Conservation (phyloP, 2,888 invertebrate genomes). For the Eupithecia dodoneata region DNA sequence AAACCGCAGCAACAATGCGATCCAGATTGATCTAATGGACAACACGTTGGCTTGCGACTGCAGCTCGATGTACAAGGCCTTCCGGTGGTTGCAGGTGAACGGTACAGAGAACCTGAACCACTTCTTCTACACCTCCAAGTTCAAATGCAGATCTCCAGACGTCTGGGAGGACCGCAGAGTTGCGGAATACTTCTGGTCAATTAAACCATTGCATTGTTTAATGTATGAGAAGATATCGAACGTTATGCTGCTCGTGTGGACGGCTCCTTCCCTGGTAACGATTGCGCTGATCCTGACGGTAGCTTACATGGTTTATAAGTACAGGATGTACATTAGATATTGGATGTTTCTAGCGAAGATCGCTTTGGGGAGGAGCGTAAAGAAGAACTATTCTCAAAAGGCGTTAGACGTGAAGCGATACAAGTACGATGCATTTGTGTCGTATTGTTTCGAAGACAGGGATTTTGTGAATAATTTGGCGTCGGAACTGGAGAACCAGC, state of each 20-base stretch:
- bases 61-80: constrained; percentile 70
- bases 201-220: constrained; percentile 68
- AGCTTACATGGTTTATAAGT: constrained; percentile 64
- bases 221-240: constrained; percentile 72
- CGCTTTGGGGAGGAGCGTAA: constrained; percentile 74
- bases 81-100: constrained; percentile 72
- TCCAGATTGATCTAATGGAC: constrained; percentile 74
- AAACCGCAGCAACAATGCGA: constrained; percentile 53
- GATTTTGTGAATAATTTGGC: constrained; percentile 86
- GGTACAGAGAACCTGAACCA: constrained; percentile 62
- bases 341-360: constrained; percentile 84
- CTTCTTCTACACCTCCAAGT: constrained; percentile 66
- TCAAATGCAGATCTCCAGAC: constrained; percentile 76
- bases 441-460: constrained; percentile 85
- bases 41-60: constrained; percentile 85
- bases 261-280: constrained; percentile 69
- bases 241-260: constrained; percentile 72
- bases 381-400: constrained; percentile 53
- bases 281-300: constrained; percentile 62
- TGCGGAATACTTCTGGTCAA: constrained; percentile 70
- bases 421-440: constrained; percentile 85
- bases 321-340: constrained; percentile 80
- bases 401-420: constrained; percentile 59
- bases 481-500: constrained; percentile 83
- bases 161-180: constrained; percentile 75